Percentiles rank a stretch among this genome's conserved stretches.
Conservation (phyloP, 2,797 vertebrate genomes). For the Pangasius sanitwongsei region DNA sequence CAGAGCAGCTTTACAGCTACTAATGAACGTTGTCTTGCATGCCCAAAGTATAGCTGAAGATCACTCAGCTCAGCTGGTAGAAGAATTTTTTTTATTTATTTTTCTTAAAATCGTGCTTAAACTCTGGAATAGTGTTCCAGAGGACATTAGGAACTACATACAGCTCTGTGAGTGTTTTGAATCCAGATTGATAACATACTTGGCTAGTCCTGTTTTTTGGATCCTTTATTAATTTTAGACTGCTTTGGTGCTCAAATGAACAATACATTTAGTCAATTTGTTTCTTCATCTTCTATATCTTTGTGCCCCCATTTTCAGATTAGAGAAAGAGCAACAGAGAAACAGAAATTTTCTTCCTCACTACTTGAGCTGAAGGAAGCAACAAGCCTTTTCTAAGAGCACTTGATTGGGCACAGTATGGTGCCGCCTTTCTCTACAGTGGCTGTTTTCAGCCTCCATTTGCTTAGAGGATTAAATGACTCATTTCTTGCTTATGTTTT, state of each 20-base stretch:
- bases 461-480: constrained; percentile 50
- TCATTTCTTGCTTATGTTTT: constrained; percentile 42
- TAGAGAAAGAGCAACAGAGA: background rate
- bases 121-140: background rate
- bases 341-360: background rate
- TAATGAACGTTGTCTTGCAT: background rate
- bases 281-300: background rate
- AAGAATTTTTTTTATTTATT: background rate
- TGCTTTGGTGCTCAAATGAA: background rate
- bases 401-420: constrained; percentile 38
- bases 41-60: background rate
- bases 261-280: background rate
- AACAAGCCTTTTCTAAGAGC: constrained; percentile 20
- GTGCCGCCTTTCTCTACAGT: constrained; percentile 29
- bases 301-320: background rate
- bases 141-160: background rate
- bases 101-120: background rate
- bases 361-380: constrained; percentile 29
- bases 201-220: background rate
- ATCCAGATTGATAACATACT: background rate
- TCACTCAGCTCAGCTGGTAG: background rate
- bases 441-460: constrained; percentile 43
- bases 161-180: background rate
- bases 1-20: background rate
- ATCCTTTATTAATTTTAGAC: background rate